These are phyloP conservation scores for Labeo rohita DNA, from an alignment of 2,113 vertebrate species.

Conservation along the genomic window DNA sequence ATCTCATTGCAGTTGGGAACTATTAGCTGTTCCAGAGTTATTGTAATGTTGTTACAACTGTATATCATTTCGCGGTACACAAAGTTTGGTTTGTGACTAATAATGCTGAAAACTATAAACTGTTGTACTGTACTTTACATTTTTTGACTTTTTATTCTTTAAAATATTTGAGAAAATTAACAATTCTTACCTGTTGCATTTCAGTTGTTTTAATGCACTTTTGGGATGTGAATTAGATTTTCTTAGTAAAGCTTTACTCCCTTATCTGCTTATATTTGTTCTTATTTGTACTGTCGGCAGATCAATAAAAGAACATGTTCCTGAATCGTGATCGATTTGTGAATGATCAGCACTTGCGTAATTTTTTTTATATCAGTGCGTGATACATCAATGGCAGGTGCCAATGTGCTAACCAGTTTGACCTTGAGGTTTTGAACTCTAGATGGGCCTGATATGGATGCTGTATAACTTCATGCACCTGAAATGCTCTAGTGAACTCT, in stretches of 20 bases:
- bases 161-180: background rate
- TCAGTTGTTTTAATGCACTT: slow-evolving; percentile 85
- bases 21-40: slow-evolving; percentile 14
- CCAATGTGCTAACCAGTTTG: background rate
- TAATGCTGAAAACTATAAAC: slow-evolving; percentile 21
- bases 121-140: background rate
- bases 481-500: background rate
- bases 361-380: background rate
- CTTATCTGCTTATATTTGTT: slow-evolving; percentile 29
- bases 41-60: slow-evolving; percentile 1
- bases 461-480: background rate
- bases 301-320: slow-evolving; percentile 28
- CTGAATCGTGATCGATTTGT: background rate
- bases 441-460: background rate
- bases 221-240: slow-evolving; percentile 82
- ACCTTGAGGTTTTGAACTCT: background rate
- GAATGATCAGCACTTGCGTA: background rate
- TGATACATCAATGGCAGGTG: background rate
- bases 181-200: background rate
- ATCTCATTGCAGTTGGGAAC: slow-evolving; percentile 3
- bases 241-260: background rate
- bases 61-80: slow-evolving; percentile 25
- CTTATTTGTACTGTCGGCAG: slow-evolving; percentile 5
- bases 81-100: background rate
- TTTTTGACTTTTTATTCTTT: background rate